Evolutionary conservation across 2,797 vertebrate genomes (phyloP), one percentile per base, ranked within the genome.

Genomic region (Gadopsis marmoratus): DNA sequence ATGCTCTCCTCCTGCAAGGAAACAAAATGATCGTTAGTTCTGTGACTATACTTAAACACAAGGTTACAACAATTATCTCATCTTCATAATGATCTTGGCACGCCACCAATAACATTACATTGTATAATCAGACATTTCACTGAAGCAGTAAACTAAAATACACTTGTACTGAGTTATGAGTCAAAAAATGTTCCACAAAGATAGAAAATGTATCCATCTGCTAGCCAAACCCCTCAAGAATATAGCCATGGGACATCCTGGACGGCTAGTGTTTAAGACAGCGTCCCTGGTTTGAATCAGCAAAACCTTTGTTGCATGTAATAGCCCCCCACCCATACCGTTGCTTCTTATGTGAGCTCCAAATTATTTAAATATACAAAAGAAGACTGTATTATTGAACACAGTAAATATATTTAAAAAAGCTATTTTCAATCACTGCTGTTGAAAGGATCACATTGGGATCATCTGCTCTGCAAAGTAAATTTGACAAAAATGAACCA

Each of bases 1-100:
- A 96, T 96, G 85, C 96, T 96, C 89, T 96, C 96, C 90, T 96
- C 96, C 96, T 96, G 86, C 12, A 55, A 72, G 56, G 67, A 76
- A 37, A 59, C 3, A 37, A 53, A 70, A 64, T 10, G 1, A 37
- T 55, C 14, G 10, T 43, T 3, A 47, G 31, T 29, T 41, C 14
- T 31, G 16, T 43, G 14, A 54, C 43, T 45, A 19, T 1, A 1
- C 8, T 4, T 26, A 17, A 26, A 13, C 8, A 50, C 37, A 19
- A 43, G 5, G 4, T 11, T 48, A 9, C 64, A 33, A 62, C 33
- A 33, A 14, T 17, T 29, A 19, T 31, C 26, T 17, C 19, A 23
- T 45, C 17, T 14, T 37, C 0, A 47, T 21, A 11, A 35, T n/a
- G 37, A 17, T 37, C 9, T n/a, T 8, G 21, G 51, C 4, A 26